phyloP scores from a whole-genome alignment of 2,888 invertebrate species.

The Leptopilina syphax region DNA sequence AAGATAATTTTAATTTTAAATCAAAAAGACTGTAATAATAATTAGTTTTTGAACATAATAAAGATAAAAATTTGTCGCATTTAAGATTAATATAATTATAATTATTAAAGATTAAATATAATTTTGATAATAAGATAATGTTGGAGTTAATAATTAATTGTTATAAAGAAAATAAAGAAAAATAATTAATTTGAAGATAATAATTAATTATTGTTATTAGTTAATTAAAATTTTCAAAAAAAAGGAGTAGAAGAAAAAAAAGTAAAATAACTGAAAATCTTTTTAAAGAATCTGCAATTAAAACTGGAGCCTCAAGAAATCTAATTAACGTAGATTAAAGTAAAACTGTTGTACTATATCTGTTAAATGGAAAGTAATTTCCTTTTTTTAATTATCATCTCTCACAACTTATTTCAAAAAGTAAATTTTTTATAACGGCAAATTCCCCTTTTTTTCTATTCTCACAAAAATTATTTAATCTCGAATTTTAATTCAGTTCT shows the following conservation, averaged over 20 bases:
- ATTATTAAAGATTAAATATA: too few species aligned
- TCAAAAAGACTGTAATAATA: too few species aligned
- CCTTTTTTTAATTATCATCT: neutral
- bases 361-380: conserved; percentile 18
- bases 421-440: conserved; percentile 9
- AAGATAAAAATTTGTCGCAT: too few species aligned
- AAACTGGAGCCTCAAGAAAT: conserved; percentile 62
- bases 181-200: neutral
- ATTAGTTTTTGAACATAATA: too few species aligned
- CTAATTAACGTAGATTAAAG: conserved; percentile 69
- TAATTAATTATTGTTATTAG: neutral
- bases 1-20: too few species aligned
- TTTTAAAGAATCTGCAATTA: conserved; percentile 8
- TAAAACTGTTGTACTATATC: conserved; percentile 15
- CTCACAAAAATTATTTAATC: conserved; percentile 17
- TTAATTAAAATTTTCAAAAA: neutral
- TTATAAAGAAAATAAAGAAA: neutral
- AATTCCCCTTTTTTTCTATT: neutral
- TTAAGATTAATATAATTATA: too few species aligned
- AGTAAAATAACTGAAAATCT: conserved; percentile 15
- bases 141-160: too few species aligned
- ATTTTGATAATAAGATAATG: too few species aligned
- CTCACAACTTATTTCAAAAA: conserved; percentile 3
- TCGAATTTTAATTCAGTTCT: conserved; percentile 3
- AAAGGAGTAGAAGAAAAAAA: neutral